These are phyloP conservation scores for Macaria liturata DNA, from an alignment of 2,888 invertebrate species.

Conservation along the genomic window DNA sequence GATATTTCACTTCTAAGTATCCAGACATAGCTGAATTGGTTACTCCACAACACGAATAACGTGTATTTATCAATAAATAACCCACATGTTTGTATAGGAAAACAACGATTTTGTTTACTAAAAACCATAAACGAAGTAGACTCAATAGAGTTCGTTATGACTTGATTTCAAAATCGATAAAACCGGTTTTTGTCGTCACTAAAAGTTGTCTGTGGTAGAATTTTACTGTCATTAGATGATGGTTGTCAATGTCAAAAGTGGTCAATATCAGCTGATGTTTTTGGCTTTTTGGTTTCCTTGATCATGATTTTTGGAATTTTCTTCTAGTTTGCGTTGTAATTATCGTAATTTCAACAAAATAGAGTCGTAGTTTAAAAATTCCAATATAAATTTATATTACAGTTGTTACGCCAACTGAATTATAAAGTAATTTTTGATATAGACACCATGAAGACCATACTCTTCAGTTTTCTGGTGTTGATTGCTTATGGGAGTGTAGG, in stretches of 20 bases:
- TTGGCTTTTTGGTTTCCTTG: no score
- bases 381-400: no score
- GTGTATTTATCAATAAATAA: conserved; percentile 31
- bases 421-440: background rate
- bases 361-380: no score
- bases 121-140: conserved; percentile 42
- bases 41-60: conserved; percentile 29
- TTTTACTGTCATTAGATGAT: no score
- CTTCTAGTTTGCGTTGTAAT: no score
- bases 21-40: conserved; percentile 66
- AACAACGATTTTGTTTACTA: conserved; percentile 52
- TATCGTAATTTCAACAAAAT: no score
- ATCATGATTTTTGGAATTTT: no score
- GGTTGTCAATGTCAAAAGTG: no score
- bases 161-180: conserved; percentile 58
- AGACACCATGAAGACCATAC: conserved; percentile 24
- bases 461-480: conserved; percentile 23
- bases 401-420: no score
- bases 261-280: background rate
- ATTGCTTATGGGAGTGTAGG: conserved; percentile 38
- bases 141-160: conserved; percentile 78
- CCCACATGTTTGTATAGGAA: conserved; percentile 45
- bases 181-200: conserved; percentile 45
- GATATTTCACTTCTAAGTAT: conserved; percentile 86
- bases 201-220: background rate